These are phyloP conservation scores for Simalia tracyae DNA, from an alignment of 2,797 vertebrate species.

Conservation along the genomic window DNA sequence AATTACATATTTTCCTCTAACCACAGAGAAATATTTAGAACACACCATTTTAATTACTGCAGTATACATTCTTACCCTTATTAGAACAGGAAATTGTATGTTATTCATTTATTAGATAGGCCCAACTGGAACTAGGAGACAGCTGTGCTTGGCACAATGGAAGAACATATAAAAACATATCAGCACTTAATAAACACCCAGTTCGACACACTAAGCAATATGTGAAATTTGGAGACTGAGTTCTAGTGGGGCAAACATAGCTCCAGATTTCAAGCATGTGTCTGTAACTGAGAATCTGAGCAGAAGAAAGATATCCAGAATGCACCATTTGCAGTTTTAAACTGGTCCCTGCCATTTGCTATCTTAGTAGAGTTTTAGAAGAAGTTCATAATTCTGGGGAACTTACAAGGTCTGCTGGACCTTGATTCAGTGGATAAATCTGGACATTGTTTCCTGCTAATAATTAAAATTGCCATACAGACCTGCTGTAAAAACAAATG, in stretches of 20 bases:
- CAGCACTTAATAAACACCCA: not conserved
- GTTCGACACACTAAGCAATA: not conserved
- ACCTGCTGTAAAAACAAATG: not conserved
- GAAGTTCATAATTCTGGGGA: not conserved
- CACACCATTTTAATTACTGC: constrained; percentile 31
- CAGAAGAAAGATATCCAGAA: not conserved
- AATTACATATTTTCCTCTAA: constrained; percentile 17
- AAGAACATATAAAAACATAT: not conserved
- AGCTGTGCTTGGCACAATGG: not conserved
- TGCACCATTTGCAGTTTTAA: not conserved
- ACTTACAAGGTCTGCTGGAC: not conserved
- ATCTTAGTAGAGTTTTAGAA: not conserved
- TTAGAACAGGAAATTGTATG: constrained; percentile 21
- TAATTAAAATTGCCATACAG: not conserved
- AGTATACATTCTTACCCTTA: constrained; percentile 16
- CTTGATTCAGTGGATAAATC: not conserved
- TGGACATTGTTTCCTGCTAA: not conserved
- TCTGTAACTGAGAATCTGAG: not conserved
- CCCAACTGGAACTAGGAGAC: not conserved
- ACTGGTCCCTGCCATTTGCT: not conserved
- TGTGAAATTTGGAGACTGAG: not conserved
- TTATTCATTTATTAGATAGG: constrained; percentile 12
- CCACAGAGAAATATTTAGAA: constrained; percentile 25
- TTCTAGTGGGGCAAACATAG: not conserved
- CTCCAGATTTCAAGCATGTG: not conserved